phyloP scores from a whole-genome alignment of 2,888 invertebrate species.

The Lymantria dispar region DNA sequence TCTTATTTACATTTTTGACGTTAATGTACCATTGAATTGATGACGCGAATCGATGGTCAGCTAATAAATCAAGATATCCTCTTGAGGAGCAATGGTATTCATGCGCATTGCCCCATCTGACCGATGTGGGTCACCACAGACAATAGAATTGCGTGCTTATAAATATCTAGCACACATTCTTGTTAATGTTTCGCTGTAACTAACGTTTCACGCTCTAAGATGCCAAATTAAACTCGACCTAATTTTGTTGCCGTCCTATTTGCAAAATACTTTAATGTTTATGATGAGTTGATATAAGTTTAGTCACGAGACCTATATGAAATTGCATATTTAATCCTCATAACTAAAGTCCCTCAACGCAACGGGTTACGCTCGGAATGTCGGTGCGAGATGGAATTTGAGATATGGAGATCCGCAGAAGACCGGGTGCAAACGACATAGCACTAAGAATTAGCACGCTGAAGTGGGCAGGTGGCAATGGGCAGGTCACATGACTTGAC shows the following conservation, averaged over 20 bases:
- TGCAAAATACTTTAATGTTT: background rate
- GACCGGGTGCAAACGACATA: no score
- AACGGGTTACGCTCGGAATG: no score
- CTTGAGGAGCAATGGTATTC: conserved; percentile 28
- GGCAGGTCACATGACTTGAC: no score
- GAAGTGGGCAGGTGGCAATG: no score
- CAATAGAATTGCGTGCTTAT: conserved; percentile 51
- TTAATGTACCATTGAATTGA: conserved; percentile 35
- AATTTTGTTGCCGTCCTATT: conserved; percentile 15
- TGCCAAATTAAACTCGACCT: conserved; percentile 19
- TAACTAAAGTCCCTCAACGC: no score
- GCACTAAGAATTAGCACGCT: no score
- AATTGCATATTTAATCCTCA: no score
- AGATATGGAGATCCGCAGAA: no score
- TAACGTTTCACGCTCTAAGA: conserved; percentile 11
- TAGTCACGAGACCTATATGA: no score
- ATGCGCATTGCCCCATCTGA: conserved; percentile 26
- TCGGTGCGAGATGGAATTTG: no score
- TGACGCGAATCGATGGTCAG: conserved; percentile 36
- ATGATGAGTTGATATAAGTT: no score
- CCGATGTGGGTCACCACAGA: conserved; percentile 49
- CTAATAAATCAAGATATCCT: conserved; percentile 34
- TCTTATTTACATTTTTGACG: conserved; percentile 29
- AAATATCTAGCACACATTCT: conserved; percentile 35
- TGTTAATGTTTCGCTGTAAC: conserved; percentile 27